phyloP scores from a whole-genome alignment of 2,888 invertebrate species.

The Chrysolina americana region DNA sequence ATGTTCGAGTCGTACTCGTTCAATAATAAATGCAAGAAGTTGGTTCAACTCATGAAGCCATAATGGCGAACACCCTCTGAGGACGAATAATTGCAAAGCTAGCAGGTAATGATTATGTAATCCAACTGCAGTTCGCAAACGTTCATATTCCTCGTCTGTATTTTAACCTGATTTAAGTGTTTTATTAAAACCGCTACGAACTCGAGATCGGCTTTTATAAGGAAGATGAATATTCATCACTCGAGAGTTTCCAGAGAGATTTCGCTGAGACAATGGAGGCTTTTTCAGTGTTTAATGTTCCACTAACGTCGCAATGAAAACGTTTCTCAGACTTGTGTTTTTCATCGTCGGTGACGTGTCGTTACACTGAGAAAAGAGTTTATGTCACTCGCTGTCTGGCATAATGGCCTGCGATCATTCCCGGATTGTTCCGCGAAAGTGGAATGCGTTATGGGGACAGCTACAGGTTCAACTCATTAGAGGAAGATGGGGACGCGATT shows the following conservation, averaged over 20 bases:
- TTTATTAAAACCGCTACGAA: slow-evolving; percentile 65
- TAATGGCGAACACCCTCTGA: slow-evolving; percentile 38
- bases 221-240: slow-evolving; percentile 64
- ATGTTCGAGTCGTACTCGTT: slow-evolving; percentile 23
- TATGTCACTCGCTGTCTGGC: slow-evolving; percentile 27
- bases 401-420: slow-evolving; percentile 17
- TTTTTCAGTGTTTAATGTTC: slow-evolving; percentile 57
- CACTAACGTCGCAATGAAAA: slow-evolving; percentile 59
- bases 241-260: slow-evolving; percentile 52
- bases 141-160: slow-evolving; percentile 51
- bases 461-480: slow-evolving; percentile 2
- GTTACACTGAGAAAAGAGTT: slow-evolving; percentile 32
- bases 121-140: slow-evolving; percentile 49
- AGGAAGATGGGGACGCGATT: background rate
- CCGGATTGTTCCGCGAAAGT: slow-evolving; percentile 10
- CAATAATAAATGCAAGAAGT: slow-evolving; percentile 35
- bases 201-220: slow-evolving; percentile 61
- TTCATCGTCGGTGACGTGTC: slow-evolving; percentile 50
- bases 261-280: slow-evolving; percentile 60
- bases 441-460: slow-evolving; percentile 1
- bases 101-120: slow-evolving; percentile 53
- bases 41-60: slow-evolving; percentile 39
- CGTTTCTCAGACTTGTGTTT: slow-evolving; percentile 60
- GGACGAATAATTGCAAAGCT: slow-evolving; percentile 49
- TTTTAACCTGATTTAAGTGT: slow-evolving; percentile 61